Conservation (phyloP, 2,797 vertebrate genomes). For the Spinus pinus region DNA sequence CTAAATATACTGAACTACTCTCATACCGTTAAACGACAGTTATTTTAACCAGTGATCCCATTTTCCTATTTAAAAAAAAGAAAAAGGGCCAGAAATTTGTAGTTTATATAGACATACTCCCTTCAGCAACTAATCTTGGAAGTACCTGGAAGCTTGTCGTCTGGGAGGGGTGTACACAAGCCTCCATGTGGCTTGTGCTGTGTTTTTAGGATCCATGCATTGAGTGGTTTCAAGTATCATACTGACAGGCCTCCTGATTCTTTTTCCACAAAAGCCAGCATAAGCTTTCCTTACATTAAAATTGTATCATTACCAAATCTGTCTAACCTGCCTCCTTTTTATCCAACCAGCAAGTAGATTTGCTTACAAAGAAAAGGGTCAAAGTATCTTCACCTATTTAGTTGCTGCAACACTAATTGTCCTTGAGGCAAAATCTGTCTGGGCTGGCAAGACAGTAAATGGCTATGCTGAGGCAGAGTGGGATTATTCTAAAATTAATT, state of each 20-base stretch:
- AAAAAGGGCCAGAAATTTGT: neutral
- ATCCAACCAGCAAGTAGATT: neutral
- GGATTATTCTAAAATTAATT: neutral
- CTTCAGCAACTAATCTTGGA: fast-evolving
- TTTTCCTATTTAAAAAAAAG: neutral
- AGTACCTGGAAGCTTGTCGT: fast-evolving
- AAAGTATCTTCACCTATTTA: neutral
- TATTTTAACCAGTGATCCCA: neutral
- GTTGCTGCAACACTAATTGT: neutral
- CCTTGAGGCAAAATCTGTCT: neutral
- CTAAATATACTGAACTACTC: neutral
- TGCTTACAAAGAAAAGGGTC: neutral
- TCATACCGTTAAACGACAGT: neutral
- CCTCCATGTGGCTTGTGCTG: neutral
- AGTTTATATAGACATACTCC: neutral
- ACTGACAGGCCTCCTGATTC: neutral
- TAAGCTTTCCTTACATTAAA: neutral
- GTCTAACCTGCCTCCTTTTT: neutral
- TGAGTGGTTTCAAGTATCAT: neutral
- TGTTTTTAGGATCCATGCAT: neutral
- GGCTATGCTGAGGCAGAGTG: neutral
- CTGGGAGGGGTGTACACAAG: neutral
- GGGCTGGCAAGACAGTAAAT: neutral
- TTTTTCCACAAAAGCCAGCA: neutral
- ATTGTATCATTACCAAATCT: neutral